Percentiles rank a stretch among this genome's conserved stretches.
These are phyloP conservation scores for Gadus macrocephalus DNA, from an alignment of 2,113 vertebrate genomes.

Conservation along the genomic window DNA sequence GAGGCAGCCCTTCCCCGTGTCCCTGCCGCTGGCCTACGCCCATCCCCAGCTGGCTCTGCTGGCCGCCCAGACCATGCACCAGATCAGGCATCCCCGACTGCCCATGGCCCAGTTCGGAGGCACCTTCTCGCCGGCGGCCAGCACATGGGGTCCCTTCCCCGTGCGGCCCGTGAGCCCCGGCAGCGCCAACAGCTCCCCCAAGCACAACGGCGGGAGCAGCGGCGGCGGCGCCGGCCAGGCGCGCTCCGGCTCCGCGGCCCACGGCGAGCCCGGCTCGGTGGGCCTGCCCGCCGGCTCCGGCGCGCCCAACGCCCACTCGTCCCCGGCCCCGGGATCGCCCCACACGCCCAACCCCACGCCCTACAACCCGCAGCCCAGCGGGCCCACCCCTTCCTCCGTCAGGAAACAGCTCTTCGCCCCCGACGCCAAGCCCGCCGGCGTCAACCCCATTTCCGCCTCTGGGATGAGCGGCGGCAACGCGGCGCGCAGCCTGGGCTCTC, in stretches of 20 bases:
- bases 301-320: constrained; percentile 59
- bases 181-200: constrained; percentile 92
- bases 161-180: constrained; percentile 95
- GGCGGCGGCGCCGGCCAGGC: constrained; percentile 39
- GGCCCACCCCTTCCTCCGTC: constrained; percentile 86
- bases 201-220: constrained; percentile 79
- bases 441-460: constrained; percentile 66
- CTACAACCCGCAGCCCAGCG: constrained; percentile 72
- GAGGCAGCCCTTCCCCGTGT: constrained; percentile 89
- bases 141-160: constrained; percentile 97
- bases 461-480: constrained; percentile 65
- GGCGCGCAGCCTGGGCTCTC: constrained; percentile 57
- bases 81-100: constrained; percentile 95
- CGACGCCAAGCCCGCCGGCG: constrained; percentile 73
- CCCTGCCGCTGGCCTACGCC: constrained; percentile 91
- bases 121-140: constrained; percentile 90
- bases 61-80: constrained; percentile 98
- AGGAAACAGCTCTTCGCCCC: constrained; percentile 91
- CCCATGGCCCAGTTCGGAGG: constrained; percentile 98
- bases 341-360: constrained; percentile 68
- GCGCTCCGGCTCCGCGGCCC: constrained; percentile 38
- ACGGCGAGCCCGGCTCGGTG: constrained; percentile 52
- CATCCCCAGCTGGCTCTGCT: constrained; percentile 95
- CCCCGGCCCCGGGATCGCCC: constrained; percentile 67
- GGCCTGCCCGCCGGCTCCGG: constrained; percentile 32